A percentile compares a stretch with the other conserved stretches of the same genome.
Evolutionary conservation across 2,797 vertebrate species (phyloP).

Genomic region (Mormyrus proboscirostris): DNA sequence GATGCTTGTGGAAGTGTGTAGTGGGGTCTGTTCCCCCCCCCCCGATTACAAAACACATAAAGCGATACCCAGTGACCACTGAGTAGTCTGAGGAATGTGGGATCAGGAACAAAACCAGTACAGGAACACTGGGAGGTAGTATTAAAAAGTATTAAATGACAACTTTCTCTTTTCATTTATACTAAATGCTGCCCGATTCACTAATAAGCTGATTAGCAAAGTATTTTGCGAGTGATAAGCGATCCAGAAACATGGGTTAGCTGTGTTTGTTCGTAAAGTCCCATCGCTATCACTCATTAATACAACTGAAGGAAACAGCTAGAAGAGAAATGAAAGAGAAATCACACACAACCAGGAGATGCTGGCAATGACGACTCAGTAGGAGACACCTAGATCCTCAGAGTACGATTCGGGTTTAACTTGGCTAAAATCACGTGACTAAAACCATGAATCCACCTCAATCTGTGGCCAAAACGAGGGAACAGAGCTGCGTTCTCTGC

Average conservation of each 20-base stretch:
- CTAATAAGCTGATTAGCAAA: neutral
- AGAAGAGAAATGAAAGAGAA: neutral
- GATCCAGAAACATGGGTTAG: neutral
- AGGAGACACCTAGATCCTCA: neutral
- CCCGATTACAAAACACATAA: neutral
- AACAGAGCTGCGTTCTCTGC: neutral
- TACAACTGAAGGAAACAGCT: neutral
- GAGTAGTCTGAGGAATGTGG: neutral
- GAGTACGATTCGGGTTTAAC: neutral
- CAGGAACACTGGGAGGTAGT: neutral
- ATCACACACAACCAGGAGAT: neutral
- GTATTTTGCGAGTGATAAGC: neutral
- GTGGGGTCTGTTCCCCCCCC: neutral
- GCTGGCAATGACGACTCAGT: neutral
- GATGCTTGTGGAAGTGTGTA: neutral
- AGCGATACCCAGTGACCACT: neutral
- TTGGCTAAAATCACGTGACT: neutral
- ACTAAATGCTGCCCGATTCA: neutral
- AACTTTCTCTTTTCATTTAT: neutral
- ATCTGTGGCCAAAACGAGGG: neutral
- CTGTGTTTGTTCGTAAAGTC: neutral
- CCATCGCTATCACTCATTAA: neutral
- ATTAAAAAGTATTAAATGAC: neutral
- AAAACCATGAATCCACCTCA: neutral
- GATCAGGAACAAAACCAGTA: neutral